Evolutionary conservation across 1,140 invertebrate genomes (phyloP).

Genomic region (Andricus grossulariae): DNA sequence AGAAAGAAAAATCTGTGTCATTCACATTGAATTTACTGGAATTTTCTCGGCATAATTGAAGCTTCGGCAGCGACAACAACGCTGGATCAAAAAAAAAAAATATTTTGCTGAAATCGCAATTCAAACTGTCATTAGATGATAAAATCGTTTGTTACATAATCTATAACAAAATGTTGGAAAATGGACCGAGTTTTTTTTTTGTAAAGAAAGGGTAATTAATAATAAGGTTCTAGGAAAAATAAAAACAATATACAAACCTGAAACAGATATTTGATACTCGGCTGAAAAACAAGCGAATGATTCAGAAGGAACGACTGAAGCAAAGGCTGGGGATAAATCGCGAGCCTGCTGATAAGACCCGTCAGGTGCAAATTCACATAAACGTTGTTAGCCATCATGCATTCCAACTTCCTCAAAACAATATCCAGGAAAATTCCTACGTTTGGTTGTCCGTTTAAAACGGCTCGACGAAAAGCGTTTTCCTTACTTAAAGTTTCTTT

Average conservation of each 20-base stretch:
- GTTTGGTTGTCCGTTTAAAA: slow-evolving; percentile 66
- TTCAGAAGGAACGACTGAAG: slow-evolving; percentile 92
- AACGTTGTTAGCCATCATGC: slow-evolving; percentile 90
- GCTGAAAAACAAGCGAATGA: slow-evolving; percentile 90
- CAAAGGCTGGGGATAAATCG: slow-evolving; percentile 91
- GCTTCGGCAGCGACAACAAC: too few relatives aligned
- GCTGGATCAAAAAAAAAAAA: too few relatives aligned
- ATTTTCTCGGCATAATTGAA: too few relatives aligned
- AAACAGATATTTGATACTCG: slow-evolving; percentile 92
- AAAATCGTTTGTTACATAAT: too few relatives aligned
- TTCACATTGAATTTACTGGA: too few relatives aligned
- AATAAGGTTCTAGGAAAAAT: background rate
- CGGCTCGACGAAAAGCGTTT: slow-evolving; percentile 45
- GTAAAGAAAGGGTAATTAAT: too few relatives aligned
- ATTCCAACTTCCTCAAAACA: slow-evolving; percentile 88
- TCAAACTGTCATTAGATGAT: too few relatives aligned
- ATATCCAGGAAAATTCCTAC: slow-evolving; percentile 85
- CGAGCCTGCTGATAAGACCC: slow-evolving; percentile 89
- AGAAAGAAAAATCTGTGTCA: too few relatives aligned
- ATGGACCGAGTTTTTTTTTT: too few relatives aligned
- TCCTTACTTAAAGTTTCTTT: slow-evolving; percentile 11
- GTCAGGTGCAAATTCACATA: slow-evolving; percentile 93
- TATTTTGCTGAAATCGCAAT: too few relatives aligned
- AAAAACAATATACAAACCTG: slow-evolving; percentile 77
- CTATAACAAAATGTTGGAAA: too few relatives aligned